These are phyloP conservation scores for Gastrophryne carolinensis DNA, from an alignment of 2,797 vertebrate genomes.

Conservation along the genomic window DNA sequence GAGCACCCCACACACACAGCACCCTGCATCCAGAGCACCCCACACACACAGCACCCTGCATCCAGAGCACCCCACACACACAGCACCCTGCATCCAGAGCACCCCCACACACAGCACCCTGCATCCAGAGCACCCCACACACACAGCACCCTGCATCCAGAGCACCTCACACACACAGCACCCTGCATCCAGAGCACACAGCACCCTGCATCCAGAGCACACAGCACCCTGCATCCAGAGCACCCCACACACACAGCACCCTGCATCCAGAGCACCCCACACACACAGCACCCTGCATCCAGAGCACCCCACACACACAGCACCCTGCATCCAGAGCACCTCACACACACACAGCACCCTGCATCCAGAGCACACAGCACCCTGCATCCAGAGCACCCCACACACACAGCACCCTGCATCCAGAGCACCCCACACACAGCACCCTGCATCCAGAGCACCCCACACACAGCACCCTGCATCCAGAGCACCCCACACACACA, in stretches of 20 bases:
- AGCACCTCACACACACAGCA: no score
- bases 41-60: not conserved
- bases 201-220: no score
- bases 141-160: no score
- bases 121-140: not conserved
- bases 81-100: conserved; percentile 22
- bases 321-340: not conserved
- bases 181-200: not conserved
- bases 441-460: no score
- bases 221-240: conserved; percentile 24
- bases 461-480: not conserved
- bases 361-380: no score
- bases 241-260: no score
- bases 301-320: no score
- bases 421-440: not conserved
- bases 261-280: not conserved
- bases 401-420: no score
- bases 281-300: no score
- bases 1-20: not conserved
- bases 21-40: no score
- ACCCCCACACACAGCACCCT: no score
- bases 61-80: not conserved
- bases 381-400: conserved; percentile 13
- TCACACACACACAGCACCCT: not conserved
- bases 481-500: not conserved